Evolutionary conservation across 2,113 vertebrate genomes (phyloP).

Genomic region (Cebus imitator): DNA sequence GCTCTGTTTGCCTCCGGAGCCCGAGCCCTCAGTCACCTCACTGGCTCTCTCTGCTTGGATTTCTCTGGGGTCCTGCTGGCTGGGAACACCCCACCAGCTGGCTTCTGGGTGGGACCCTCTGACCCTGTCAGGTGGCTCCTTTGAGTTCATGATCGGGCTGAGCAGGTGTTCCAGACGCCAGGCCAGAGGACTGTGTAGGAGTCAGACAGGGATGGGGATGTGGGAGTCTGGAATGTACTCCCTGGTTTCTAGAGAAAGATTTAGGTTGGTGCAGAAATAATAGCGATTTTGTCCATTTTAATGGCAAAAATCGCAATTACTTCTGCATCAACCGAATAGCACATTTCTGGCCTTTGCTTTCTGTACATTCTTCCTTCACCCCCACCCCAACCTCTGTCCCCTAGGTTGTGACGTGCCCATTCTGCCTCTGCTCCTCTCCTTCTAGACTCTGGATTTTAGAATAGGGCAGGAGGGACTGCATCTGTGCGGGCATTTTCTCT

Average conservation of each 20-base stretch:
- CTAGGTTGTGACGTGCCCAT: not conserved
- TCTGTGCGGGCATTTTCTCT: not conserved
- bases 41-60: not conserved
- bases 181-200: not conserved
- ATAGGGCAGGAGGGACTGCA: not conserved
- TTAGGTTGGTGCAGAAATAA: no score
- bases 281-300: no score
- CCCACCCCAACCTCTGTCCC: not conserved
- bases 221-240: not conserved
- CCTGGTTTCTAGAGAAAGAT: not conserved
- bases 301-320: no score
- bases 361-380: no score
- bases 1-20: not conserved
- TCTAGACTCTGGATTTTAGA: not conserved
- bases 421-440: not conserved
- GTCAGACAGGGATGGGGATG: not conserved
- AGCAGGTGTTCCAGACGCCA: not conserved
- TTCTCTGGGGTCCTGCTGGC: not conserved
- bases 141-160: not conserved
- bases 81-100: not conserved
- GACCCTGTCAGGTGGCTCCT: not conserved
- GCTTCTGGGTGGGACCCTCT: not conserved
- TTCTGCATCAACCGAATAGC: no score
- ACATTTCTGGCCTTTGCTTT: not conserved
- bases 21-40: not conserved